phyloP scores from a whole-genome alignment of 2,113 vertebrate genomes.

The Cochlearius cochlearius region DNA sequence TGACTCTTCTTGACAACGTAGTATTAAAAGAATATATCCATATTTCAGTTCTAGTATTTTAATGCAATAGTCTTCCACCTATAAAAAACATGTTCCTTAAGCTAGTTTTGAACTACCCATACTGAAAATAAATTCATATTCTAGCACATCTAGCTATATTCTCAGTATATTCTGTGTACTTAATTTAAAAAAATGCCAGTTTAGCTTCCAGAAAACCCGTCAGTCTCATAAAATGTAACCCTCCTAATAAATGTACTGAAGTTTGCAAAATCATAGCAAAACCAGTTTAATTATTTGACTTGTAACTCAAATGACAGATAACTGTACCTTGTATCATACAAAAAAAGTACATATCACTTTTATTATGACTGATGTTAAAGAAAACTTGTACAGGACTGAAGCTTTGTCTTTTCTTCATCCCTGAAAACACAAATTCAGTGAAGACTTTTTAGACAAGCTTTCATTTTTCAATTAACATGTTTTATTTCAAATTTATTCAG shows the following conservation, averaged over 20 bases:
- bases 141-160: not conserved
- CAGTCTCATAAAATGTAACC: not conserved
- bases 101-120: not conserved
- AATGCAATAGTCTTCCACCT: not conserved
- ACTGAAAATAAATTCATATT: slow-evolving; percentile 21
- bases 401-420: not conserved
- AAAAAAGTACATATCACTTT: not conserved
- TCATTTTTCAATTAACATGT: slow-evolving; percentile 44
- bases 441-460: not conserved
- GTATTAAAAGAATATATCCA: not conserved
- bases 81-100: not conserved
- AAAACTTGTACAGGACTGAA: not conserved
- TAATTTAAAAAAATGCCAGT: not conserved
- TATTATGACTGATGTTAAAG: not conserved
- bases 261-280: not conserved
- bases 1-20: not conserved
- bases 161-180: not conserved
- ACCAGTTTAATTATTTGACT: not conserved
- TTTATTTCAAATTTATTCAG: slow-evolving; percentile 44
- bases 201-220: not conserved
- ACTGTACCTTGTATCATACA: not conserved
- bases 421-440: not conserved
- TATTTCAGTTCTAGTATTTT: not conserved
- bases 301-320: not conserved
- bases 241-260: not conserved